Conservation (phyloP, 2,113 vertebrate species). For the Microcebus ravelobensis region DNA sequence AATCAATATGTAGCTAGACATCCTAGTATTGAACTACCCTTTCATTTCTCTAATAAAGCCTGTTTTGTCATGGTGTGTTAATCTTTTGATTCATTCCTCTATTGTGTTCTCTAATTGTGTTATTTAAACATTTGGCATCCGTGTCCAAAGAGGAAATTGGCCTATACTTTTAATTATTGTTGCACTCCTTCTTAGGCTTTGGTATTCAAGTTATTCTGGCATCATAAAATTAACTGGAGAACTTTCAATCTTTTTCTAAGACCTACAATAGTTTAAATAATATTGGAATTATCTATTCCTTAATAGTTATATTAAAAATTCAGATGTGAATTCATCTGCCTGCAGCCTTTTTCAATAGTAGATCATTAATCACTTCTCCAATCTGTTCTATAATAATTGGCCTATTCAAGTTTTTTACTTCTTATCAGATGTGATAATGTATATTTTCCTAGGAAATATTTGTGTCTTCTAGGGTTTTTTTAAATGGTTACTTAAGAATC, state of each 20-base stretch:
- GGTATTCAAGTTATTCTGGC: not conserved
- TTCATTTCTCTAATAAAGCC: not conserved
- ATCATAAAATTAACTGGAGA: slow-evolving; percentile 22
- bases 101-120: not conserved
- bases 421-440: not conserved
- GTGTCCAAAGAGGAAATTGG: not conserved
- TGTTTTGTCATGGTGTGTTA: not conserved
- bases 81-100: not conserved
- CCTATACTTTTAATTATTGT: not conserved
- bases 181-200: not conserved
- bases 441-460: slow-evolving; percentile 44
- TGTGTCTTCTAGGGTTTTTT: not conserved
- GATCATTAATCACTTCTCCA: slow-evolving; percentile 50
- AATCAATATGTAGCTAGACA: slow-evolving; percentile 21
- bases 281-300: slow-evolving; percentile 34
- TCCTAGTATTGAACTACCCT: not conserved
- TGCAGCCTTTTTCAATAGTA: slow-evolving; percentile 6
- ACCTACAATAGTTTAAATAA: slow-evolving; percentile 43
- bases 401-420: slow-evolving; percentile 1
- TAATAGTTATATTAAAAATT: slow-evolving; percentile 56
- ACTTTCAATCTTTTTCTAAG: not conserved
- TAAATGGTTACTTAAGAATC: not conserved
- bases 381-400: slow-evolving; percentile 35
- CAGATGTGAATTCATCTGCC: slow-evolving; percentile 43
- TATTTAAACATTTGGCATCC: not conserved